Evolutionary conservation across 2,113 vertebrate species (phyloP), one percentile per base, ranked within the genome.

Genomic region (Gasterosteus aculeatus): DNA sequence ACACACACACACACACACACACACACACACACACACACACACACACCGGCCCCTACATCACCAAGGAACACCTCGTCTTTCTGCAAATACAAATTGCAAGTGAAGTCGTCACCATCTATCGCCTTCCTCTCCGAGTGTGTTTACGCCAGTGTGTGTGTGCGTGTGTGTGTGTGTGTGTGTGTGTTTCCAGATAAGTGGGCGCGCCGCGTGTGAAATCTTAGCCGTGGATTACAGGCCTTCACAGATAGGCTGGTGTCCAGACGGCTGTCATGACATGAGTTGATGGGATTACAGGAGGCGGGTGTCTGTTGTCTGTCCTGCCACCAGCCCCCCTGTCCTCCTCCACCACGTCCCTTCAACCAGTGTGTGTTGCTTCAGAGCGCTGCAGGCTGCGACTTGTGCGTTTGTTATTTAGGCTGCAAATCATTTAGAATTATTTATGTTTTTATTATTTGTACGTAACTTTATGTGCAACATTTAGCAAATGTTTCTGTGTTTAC

Each of bases 201-300:
- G 89, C 46, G 58, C 42, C 39, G 87, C 71, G 84, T 92, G 87
- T 90, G 88, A 92, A 91, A 90, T 84, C 93, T 94, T 93, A 94
- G 90, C 89, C 22, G 69, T 91, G 93, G 94, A 95, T 95, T 94
- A 94, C 92, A 93, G 90, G 89, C 91, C 89, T n/a, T 90, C 82
- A 76, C 77, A 90, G 85, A 94, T 91, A 92, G 89, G 89, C 77
- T 83, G 82, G 89, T 93, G 87, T 92, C 90, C 91, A 89, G 84
- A 85, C 85, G 85, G 84, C 92, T 93, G 85, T 92, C 92, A 51
- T 93, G 91, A 93, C 91, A 92, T 87, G 93, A 93, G 87, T 90
- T 95, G 93, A 95, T 94, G 75, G 80, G 93, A 95, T 95, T 95
- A 95, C 81, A 88, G 89, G 84, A 81, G 88, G 86, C 87, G 82